phyloP scores from a whole-genome alignment of 2,113 vertebrate species.

The Phoenicopterus ruber region DNA sequence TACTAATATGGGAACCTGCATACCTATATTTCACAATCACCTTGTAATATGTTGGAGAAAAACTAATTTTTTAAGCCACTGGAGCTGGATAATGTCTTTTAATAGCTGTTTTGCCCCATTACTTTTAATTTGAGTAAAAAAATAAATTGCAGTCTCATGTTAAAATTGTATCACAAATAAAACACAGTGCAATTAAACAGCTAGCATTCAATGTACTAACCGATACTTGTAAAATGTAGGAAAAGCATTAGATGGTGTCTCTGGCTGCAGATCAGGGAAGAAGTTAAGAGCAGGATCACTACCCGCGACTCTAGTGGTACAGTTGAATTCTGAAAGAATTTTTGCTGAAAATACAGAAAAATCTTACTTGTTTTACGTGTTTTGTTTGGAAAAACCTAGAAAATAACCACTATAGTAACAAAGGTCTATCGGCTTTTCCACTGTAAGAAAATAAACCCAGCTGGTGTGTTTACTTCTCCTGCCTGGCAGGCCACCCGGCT shows the following conservation, averaged over 20 bases:
- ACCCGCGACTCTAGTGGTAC: background rate
- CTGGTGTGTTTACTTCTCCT: background rate
- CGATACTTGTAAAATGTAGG: background rate
- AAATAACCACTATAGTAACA: background rate
- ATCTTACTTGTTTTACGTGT: background rate
- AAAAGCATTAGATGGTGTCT: background rate
- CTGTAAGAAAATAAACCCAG: background rate
- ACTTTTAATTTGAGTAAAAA: slow-evolving; percentile 59
- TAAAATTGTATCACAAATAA: slow-evolving; percentile 37
- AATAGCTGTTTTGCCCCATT: slow-evolving; percentile 67
- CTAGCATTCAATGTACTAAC: background rate
- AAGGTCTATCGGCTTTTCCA: background rate
- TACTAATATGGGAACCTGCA: background rate
- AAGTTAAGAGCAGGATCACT: background rate
- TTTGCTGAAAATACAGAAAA: background rate
- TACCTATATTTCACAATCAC: slow-evolving; percentile 47
- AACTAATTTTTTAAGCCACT: slow-evolving; percentile 73
- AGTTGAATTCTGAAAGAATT: background rate
- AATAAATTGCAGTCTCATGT: background rate
- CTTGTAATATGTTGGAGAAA: slow-evolving; percentile 24
- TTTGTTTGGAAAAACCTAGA: background rate
- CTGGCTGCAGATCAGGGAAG: background rate
- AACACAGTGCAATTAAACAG: slow-evolving; percentile 13
- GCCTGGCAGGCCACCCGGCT: background rate
- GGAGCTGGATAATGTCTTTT: slow-evolving; percentile 64